phyloP scores from a whole-genome alignment of 2,888 invertebrate genomes.

The Aleiodes leptofemur region DNA sequence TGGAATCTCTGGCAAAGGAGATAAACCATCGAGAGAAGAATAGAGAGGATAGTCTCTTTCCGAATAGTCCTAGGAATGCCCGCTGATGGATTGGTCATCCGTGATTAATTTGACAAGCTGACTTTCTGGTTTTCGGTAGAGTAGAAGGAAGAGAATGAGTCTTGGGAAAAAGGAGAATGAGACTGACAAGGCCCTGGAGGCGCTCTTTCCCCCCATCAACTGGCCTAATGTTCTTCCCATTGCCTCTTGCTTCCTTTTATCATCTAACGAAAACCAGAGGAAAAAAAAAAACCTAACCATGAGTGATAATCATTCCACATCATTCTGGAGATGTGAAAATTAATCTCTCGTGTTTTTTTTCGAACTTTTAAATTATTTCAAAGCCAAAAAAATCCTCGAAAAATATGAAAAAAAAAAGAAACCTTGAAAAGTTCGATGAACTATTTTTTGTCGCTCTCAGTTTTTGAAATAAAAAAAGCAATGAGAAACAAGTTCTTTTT shows the following conservation, averaged over 20 bases:
- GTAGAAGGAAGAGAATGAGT: constrained; percentile 22
- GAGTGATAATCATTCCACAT: no score
- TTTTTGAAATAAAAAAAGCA: neutral
- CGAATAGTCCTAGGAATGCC: constrained; percentile 68
- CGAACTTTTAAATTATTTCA: no score
- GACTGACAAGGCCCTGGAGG: constrained; percentile 56
- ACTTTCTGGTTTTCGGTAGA: constrained; percentile 74
- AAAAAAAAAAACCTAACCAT: no score
- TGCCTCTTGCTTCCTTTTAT: constrained; percentile 39
- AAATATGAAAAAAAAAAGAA: neutral
- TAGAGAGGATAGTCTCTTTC: neutral
- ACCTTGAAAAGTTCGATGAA: constrained; percentile 13
- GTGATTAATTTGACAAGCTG: constrained; percentile 76
- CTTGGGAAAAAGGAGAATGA: constrained; percentile 14
- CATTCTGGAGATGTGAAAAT: no score
- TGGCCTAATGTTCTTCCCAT: constrained; percentile 35
- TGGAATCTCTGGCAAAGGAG: neutral
- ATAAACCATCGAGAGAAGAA: neutral
- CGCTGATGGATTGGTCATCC: constrained; percentile 76
- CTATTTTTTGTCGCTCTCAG: neutral
- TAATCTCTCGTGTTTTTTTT: no score
- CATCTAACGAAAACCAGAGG: neutral
- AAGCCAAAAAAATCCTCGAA: no score
- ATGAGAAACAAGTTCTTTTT: neutral
- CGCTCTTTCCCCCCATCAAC: constrained; percentile 40